Conservation (phyloP, 2,113 vertebrate genomes). For the Tenrec ecaudatus region DNA sequence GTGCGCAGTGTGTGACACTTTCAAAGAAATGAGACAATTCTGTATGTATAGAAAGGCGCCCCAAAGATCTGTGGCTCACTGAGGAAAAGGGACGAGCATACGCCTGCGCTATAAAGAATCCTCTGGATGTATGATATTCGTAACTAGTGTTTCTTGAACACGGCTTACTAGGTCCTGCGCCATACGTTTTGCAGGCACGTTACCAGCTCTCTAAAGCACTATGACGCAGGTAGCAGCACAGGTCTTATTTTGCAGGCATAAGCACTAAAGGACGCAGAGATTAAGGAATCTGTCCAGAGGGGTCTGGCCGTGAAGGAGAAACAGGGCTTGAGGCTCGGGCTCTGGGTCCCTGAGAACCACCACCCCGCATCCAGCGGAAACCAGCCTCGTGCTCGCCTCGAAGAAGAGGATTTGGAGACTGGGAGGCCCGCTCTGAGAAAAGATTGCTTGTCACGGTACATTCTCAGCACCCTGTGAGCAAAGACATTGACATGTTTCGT, state of each 20-base stretch:
- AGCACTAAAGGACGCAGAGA: neutral
- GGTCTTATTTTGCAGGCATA: neutral
- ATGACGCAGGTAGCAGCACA: neutral
- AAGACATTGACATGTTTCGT: neutral
- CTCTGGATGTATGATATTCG: neutral
- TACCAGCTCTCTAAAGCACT: conserved; percentile 12
- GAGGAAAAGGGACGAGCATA: no score
- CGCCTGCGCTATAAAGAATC: neutral
- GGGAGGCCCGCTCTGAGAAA: neutral
- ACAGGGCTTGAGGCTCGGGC: neutral
- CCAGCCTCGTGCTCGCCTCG: neutral
- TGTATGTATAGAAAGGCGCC: conserved; percentile 4
- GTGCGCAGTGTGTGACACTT: neutral
- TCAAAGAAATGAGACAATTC: conserved; percentile 12
- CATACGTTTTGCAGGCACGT: neutral
- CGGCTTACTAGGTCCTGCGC: neutral
- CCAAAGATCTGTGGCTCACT: neutral
- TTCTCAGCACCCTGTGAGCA: neutral
- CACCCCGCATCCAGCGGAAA: neutral
- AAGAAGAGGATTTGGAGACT: neutral
- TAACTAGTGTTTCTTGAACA: neutral
- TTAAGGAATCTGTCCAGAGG: neutral
- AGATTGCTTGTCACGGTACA: neutral
- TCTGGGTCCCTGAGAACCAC: neutral
- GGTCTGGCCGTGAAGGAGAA: neutral